Evolutionary conservation across 2,888 invertebrate genomes (phyloP), one percentile per base, ranked within the genome.

Genomic region (Pammene fasciana): DNA sequence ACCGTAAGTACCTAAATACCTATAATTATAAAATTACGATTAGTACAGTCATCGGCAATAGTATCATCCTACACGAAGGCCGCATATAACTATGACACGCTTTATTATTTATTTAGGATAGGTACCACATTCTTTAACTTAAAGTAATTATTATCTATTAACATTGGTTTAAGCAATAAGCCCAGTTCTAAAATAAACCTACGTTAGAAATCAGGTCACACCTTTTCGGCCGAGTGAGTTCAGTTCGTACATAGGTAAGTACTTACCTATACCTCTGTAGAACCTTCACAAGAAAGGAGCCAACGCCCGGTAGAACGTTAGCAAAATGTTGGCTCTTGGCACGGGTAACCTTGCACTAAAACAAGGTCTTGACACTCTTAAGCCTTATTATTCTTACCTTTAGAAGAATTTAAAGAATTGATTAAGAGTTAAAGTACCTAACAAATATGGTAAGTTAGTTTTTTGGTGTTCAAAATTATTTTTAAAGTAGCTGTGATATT

Each of bases 241-340:
- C 26, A 26, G 26, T 26, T 26, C 26, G 4, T 26, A 26, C 26
- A 4, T 26, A 26, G 26, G 26, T 26, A 4, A 4, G 26, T 26
- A n/a, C n/a, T n/a, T n/a, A n/a, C n/a, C n/a, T n/a, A 26, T 26
- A 18, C 43, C 45, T 26, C 18, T 59, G 41, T 45, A n/a, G 43
- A 56, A 16, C 26, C 34, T n/a, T 34, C n/a, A 6, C n/a, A n/a
- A n/a, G 59, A 43, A 57, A 16, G 56, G 13, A 60, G 46, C 50
- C 59, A 66, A 52, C 66, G 66, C 43, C 66, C 66, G 66, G 43
- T 59, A 59, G 46, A 16, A 50, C 13, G 13, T 18, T 13, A 46
- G 59, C 46, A 46, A 34, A n/a, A 36, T 57, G 38, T 62, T 62
- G 62, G 62, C 62, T 41, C 62, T 62, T 62, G 62, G 62, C 62